Base-by-base conservation (phyloP, 2,888 invertebrate genomes). In the Apamea crenata region DNA sequence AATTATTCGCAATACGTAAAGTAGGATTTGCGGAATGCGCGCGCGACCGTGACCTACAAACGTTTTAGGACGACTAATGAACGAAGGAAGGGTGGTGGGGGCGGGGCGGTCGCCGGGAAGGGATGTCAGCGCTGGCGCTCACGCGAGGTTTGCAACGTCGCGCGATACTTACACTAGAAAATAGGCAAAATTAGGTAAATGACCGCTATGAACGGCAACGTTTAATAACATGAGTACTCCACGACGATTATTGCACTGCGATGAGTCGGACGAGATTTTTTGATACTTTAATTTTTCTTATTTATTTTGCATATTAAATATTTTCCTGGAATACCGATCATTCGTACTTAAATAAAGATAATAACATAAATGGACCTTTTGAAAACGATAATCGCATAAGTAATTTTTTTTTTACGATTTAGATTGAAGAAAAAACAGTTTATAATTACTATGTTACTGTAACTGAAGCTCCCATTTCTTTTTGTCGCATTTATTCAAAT, bases 11-110 rank as follows among this genome's bases (percentile, higher is more conserved):
- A 50, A 40, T 50, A 68, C 47, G 68, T 68, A 68, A 47, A 56
- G 68, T 68, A 68, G 47, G 36, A 53, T 74, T 50, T 68, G 74
- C 16, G 65, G 65, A 65, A 65, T 65, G 53, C 65, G 74, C 65
- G 53, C 36, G 65, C 18, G 68, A 47, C 47, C 47, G 29, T 68
- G 47, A 29, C 29, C 68, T 68, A 68, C 68, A 68, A 68, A 68
- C 47, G 47, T 68, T 68, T 68, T 50, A 18, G 18, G 50, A 18
- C 50, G 50, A 50, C 18, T 21, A 50, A 21, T 50, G 18, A 21
- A 25, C 21, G 53, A 53, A 53, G 53, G 53, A 53, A 25, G 21
- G 25, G 25, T 2, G 21, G 18, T 16, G 47, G 47, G 5, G 16
- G 14, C 47, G 47, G 47, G 18, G 18, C 50, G 50, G 50, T 50